phyloP scores from a whole-genome alignment of 2,888 invertebrate species.

The Empis livida region DNA sequence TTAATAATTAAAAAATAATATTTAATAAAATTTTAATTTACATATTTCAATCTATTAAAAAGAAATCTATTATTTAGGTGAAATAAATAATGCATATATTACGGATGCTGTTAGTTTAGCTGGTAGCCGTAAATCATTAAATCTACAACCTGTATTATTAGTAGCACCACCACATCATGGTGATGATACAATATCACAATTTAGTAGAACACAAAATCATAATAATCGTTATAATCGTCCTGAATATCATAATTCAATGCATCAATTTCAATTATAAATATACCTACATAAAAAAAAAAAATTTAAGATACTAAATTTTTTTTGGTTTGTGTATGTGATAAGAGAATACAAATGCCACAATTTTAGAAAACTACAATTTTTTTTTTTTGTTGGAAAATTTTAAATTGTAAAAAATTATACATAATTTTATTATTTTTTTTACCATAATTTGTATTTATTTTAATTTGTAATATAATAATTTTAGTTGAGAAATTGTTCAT shows the following conservation, averaged over 20 bases:
- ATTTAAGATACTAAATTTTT: neutral
- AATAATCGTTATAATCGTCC: slow-evolving; percentile 40
- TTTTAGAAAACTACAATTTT: too few relatives aligned
- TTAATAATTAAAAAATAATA: neutral
- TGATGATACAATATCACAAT: slow-evolving; percentile 66
- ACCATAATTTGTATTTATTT: too few relatives aligned
- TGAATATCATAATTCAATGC: slow-evolving; percentile 51
- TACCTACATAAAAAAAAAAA: neutral
- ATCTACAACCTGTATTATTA: slow-evolving; percentile 73
- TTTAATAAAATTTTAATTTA: neutral
- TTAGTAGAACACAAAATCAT: slow-evolving; percentile 51
- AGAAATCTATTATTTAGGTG: slow-evolving; percentile 43
- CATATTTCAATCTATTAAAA: neutral
- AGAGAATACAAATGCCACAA: too few relatives aligned
- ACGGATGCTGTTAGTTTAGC: slow-evolving; percentile 75
- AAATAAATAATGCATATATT: slow-evolving; percentile 78
- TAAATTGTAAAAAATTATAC: too few relatives aligned
- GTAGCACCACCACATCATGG: slow-evolving; percentile 39
- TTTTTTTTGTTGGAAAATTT: too few relatives aligned
- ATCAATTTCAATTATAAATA: slow-evolving; percentile 51
- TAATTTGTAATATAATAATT: too few relatives aligned
- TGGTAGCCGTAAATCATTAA: slow-evolving; percentile 73
- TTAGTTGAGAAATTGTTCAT: too few relatives aligned
- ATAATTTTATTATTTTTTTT: too few relatives aligned
- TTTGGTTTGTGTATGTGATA: slow-evolving; percentile 5